These are phyloP conservation scores for Oreotragus oreotragus DNA, from an alignment of 2,113 vertebrate genomes.

Conservation along the genomic window DNA sequence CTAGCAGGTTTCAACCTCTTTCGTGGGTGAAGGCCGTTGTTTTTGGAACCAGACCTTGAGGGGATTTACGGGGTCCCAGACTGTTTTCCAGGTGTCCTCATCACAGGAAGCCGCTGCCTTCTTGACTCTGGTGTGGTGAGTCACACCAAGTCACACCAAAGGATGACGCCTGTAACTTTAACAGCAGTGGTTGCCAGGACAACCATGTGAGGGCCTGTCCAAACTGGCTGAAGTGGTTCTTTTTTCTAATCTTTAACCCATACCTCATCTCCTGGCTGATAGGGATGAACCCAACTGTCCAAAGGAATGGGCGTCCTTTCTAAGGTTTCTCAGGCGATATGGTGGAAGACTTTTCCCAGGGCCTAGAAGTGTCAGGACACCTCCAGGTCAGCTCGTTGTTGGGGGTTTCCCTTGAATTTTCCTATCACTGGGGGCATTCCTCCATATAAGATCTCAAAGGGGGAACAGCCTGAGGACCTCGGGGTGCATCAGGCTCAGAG, in stretches of 20 bases:
- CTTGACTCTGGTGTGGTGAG: not conserved
- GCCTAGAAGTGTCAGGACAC: not conserved
- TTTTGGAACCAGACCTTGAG: not conserved
- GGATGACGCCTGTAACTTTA: not conserved
- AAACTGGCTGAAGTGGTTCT: not conserved
- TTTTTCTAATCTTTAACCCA: not conserved
- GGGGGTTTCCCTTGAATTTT: not conserved
- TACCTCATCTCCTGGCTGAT: not conserved
- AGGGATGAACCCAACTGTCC: not conserved
- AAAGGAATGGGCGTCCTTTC: not conserved
- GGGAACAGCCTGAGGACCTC: not conserved
- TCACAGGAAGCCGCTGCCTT: not conserved
- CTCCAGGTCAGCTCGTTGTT: not conserved
- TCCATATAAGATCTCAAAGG: not conserved
- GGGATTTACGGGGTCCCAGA: not conserved
- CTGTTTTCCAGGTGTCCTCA: not conserved
- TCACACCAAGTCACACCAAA: too few species aligned
- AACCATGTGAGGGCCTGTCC: not conserved
- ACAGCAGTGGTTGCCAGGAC: not conserved
- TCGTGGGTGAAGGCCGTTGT: not conserved
- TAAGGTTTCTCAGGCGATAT: not conserved
- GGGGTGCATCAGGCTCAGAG: too few species aligned
- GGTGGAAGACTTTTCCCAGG: not conserved
- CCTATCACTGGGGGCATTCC: not conserved
- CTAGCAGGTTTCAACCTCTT: not conserved